These are phyloP conservation scores for Sesia bembeciformis DNA, from an alignment of 2,888 invertebrate species.

Conservation along the genomic window DNA sequence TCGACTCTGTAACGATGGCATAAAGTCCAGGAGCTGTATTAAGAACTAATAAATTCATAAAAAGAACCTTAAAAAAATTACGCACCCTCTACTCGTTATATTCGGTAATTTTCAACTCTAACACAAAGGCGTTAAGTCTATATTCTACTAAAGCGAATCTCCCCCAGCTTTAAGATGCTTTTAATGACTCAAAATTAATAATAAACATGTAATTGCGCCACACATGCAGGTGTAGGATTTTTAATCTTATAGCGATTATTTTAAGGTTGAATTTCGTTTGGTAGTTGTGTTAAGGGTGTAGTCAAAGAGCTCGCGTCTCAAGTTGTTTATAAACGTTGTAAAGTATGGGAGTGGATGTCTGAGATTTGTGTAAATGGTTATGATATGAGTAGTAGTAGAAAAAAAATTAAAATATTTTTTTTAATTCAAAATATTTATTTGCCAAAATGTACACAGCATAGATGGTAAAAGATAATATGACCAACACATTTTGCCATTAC, in stretches of 20 bases:
- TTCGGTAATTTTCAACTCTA: background rate
- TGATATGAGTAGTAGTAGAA: too few species aligned
- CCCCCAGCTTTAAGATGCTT: slow-evolving; percentile 5
- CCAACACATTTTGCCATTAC: too few species aligned
- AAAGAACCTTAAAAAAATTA: background rate
- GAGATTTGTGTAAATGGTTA: background rate
- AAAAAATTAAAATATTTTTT: too few species aligned
- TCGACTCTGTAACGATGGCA: too few species aligned
- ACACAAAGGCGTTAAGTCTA: background rate
- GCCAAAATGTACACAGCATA: too few species aligned
- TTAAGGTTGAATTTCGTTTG: background rate
- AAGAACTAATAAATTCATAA: background rate
- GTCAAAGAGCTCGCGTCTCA: background rate
- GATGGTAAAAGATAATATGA: too few species aligned
- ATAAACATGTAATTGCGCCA: background rate
- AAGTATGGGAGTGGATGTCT: background rate
- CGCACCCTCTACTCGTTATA: background rate
- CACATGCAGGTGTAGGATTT: background rate
- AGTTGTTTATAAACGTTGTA: background rate
- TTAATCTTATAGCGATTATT: background rate
- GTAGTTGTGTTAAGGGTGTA: background rate
- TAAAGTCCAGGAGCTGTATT: too few species aligned
- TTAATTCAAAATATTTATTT: too few species aligned
- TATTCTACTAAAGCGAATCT: background rate
- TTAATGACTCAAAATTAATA: slow-evolving; percentile 12